phyloP scores from a whole-genome alignment of 2,113 vertebrate species.

The Symphodus melops region DNA sequence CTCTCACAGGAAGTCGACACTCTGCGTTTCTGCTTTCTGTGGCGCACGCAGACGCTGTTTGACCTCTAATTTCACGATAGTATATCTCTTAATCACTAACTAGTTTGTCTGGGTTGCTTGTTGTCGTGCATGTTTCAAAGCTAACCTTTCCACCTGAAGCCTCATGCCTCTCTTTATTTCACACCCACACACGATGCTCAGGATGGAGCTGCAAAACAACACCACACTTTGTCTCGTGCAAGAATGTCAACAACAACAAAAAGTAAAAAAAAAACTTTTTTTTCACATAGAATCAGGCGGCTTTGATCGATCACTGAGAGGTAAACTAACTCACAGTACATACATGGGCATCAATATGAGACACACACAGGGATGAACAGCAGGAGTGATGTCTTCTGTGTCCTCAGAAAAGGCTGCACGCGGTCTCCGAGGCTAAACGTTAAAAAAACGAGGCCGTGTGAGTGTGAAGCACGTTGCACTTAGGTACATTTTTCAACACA shows the following conservation, averaged over 20 bases:
- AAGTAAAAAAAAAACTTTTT: too few relatives aligned
- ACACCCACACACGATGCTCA: slow-evolving; percentile 10
- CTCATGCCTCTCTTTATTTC: slow-evolving; percentile 15
- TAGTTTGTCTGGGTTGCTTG: neutral
- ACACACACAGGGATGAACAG: neutral
- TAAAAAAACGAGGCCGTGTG: too few relatives aligned
- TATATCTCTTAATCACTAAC: slow-evolving; percentile 28
- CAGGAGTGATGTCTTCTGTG: too few relatives aligned
- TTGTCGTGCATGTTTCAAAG: slow-evolving; percentile 18
- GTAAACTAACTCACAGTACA: neutral
- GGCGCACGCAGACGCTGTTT: slow-evolving; percentile 1
- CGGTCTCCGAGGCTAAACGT: too few relatives aligned
- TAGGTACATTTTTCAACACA: too few relatives aligned
- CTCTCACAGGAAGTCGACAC: slow-evolving; percentile 1
- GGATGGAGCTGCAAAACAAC: slow-evolving; percentile 5
- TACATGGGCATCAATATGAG: neutral
- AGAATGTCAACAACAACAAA: neutral
- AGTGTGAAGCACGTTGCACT: too few relatives aligned
- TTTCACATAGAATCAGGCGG: neutral
- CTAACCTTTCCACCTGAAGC: slow-evolving; percentile 12
- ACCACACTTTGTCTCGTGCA: slow-evolving; percentile 14
- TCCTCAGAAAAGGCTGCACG: too few relatives aligned
- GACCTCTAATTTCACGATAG: slow-evolving; percentile 24
- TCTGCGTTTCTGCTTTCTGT: slow-evolving; percentile 14
- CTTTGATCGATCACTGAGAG: neutral